These are phyloP conservation scores for Gnathonemus echidnorhynchus DNA, from an alignment of 2,113 vertebrate genomes.

Conservation along the genomic window DNA sequence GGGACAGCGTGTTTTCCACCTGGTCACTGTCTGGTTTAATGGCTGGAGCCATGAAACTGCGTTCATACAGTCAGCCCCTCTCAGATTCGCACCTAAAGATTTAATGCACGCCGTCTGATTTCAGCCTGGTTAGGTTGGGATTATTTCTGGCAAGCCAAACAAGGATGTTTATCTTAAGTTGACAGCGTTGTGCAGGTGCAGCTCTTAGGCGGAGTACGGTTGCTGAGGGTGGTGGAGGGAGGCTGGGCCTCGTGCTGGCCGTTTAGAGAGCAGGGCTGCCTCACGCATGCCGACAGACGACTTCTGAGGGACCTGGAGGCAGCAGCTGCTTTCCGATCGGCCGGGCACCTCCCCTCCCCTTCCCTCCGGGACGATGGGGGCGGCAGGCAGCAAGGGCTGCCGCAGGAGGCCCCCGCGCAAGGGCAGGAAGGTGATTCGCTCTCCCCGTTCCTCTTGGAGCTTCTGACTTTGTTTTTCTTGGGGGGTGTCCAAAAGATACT, in stretches of 20 bases:
- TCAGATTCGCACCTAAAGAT: background rate
- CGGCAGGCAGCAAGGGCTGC: background rate
- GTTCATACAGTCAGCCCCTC: background rate
- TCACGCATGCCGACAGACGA: background rate
- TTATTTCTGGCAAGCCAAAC: background rate
- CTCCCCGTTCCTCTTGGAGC: too few relatives aligned
- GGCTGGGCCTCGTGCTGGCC: background rate
- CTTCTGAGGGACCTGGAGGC: background rate
- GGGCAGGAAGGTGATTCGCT: background rate
- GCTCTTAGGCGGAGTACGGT: constrained; percentile 6
- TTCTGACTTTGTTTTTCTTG: background rate
- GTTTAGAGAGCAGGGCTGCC: background rate
- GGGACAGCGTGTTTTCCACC: background rate
- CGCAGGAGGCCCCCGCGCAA: background rate
- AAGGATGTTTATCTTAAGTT: background rate
- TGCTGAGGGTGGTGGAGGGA: background rate
- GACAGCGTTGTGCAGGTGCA: background rate
- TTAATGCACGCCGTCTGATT: background rate
- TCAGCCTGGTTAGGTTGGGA: background rate
- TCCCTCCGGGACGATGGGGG: constrained; percentile 12
- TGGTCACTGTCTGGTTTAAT: background rate
- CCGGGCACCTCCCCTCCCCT: background rate
- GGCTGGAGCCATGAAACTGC: background rate
- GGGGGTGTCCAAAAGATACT: background rate
- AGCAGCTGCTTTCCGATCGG: background rate